phyloP scores from a whole-genome alignment of 2,888 invertebrate species.

The Drosophila picticornis region DNA sequence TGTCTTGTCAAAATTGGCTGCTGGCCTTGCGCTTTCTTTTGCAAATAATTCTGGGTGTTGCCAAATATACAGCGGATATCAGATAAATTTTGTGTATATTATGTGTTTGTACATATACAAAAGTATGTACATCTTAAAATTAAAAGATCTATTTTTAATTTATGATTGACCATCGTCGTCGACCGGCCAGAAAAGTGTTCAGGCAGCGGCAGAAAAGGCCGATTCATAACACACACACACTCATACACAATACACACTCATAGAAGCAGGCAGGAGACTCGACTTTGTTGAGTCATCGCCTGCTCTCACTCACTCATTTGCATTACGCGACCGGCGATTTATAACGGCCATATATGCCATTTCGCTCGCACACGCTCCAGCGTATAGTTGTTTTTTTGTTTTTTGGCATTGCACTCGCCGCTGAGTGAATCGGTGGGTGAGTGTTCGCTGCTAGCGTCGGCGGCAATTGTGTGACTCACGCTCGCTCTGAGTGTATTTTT shows the following conservation, averaged over 20 bases:
- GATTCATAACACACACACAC: slow-evolving; percentile 67
- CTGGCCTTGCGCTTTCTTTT: slow-evolving; percentile 34
- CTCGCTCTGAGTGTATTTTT: slow-evolving; percentile 54
- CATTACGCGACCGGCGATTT: slow-evolving; percentile 70
- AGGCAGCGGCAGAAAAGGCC: slow-evolving; percentile 51
- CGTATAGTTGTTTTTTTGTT: slow-evolving; percentile 38
- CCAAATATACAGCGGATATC: slow-evolving; percentile 4
- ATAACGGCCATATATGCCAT: slow-evolving; percentile 69
- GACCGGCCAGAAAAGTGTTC: slow-evolving; percentile 69
- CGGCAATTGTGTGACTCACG: slow-evolving; percentile 62
- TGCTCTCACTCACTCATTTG: slow-evolving; percentile 79
- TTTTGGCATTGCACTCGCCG: slow-evolving; percentile 65
- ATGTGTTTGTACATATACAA: slow-evolving; percentile 39
- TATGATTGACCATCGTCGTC: slow-evolving; percentile 67
- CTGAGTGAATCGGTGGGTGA: slow-evolving; percentile 43
- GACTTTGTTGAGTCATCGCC: slow-evolving; percentile 73
- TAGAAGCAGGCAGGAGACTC: slow-evolving; percentile 43
- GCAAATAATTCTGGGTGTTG: slow-evolving; percentile 8
- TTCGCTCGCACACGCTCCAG: slow-evolving; percentile 67
- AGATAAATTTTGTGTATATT: slow-evolving; percentile 22
- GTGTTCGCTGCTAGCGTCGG: slow-evolving; percentile 40
- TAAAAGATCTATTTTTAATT: slow-evolving; percentile 73
- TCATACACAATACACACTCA: slow-evolving; percentile 37
- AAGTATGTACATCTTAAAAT: slow-evolving; percentile 49
- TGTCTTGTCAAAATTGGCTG: slow-evolving; percentile 39